Base-by-base conservation (phyloP, 30 jellyfish, hydroid and myxozoan genomes). In the Turritopsis rubra region DNA sequence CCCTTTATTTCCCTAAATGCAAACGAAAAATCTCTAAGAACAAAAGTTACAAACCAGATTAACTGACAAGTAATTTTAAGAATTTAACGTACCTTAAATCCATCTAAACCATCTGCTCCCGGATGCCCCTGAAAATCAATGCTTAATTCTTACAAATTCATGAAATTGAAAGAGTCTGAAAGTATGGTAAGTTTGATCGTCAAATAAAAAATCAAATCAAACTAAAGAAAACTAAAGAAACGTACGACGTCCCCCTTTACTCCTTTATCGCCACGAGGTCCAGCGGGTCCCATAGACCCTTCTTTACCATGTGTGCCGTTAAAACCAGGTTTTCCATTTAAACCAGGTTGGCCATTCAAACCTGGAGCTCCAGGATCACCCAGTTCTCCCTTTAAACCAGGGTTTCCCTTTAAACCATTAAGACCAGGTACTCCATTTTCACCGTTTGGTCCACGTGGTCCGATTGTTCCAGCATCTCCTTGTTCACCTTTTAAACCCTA, bases 381-480 rank as follows among this genome's bases (percentile, higher is more conserved):
- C 0, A 27, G 8, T 1, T 68, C 77, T 8, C 77, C 77, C 30
- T 1, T 68, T 68, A 68, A 68, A n/a, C 77, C 77, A 68, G 31
- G 77, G 16, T 68, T 27, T n/a, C 77, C 77, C 19, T 68, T 68
- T 68, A 68, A 68, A 8, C 77, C 77, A 27, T 68, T 19, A 7
- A 68, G 30, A 23, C 77, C 77, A 68, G 77, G 77, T 13, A 26
- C 65, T 13, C 82, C 82, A 74, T 26, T 74, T 3, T 74, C 82
- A 16, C 82, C 82, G 24, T 17, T 1, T 0, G 53, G 82, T 13
- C 82, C 82, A 74, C 82, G 53, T 74, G 82, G 20, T 21, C 82
- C 82, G 0, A 1, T 74, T 26, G 54, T 16, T 16, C 82, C 82
- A 0, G 71, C 1, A 0, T 74, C 71, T 26, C 82, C 82, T 4